These are phyloP conservation scores for Itoplectis maculator DNA, from an alignment of 2,888 invertebrate species.

Conservation along the genomic window DNA sequence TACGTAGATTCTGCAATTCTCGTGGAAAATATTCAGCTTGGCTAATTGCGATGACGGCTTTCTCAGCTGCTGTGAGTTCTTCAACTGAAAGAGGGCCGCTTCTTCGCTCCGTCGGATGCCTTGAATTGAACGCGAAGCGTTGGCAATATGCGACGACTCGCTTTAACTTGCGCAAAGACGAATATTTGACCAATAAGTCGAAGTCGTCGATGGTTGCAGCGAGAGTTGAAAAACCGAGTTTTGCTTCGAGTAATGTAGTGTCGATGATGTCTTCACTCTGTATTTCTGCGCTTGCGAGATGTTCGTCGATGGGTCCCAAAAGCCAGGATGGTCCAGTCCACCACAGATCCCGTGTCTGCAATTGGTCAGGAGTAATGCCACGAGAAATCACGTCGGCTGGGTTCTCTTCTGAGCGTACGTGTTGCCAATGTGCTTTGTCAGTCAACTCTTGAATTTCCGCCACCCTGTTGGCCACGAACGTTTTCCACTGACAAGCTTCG, in stretches of 20 bases:
- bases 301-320: background rate
- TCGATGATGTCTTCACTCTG: background rate
- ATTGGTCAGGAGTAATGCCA: constrained; percentile 63
- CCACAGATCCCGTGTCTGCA: background rate
- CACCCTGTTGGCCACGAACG: constrained; percentile 29
- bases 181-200: constrained; percentile 2
- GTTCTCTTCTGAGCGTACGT: background rate
- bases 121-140: background rate
- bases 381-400: background rate
- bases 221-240: too few species aligned
- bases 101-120: background rate
- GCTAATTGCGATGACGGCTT: background rate
- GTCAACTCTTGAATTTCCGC: constrained; percentile 9
- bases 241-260: too few species aligned
- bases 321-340: background rate
- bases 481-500: constrained; percentile 12
- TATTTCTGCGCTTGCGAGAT: constrained; percentile 1
- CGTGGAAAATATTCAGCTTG: constrained; percentile 4
- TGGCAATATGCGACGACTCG: constrained; percentile 27
- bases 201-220: constrained; percentile 7
- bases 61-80: background rate
- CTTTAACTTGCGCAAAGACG: constrained; percentile 19
- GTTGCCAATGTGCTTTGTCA: background rate
- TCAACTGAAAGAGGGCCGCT: background rate
- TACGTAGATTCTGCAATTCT: background rate